These are phyloP conservation scores for Pantherophis guttatus DNA, from an alignment of 2,113 vertebrate genomes.

Conservation along the genomic window DNA sequence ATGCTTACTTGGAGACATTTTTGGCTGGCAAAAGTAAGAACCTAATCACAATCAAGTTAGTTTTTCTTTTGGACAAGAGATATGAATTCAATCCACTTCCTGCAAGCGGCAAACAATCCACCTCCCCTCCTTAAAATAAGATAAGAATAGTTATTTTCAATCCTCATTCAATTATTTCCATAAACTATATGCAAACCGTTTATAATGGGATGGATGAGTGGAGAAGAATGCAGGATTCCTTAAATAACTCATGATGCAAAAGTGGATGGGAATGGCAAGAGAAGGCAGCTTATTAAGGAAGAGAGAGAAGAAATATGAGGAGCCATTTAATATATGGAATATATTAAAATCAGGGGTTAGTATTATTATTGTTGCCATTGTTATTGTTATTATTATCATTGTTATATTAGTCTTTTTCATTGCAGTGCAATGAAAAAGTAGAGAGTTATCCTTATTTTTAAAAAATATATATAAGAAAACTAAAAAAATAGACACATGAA, in stretches of 20 bases:
- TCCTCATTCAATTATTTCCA: not conserved
- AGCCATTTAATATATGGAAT: not conserved
- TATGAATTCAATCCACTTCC: not conserved
- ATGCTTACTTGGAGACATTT: constrained; percentile 63
- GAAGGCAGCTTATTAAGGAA: not conserved
- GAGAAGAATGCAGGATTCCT: not conserved
- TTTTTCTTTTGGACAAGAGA: not conserved
- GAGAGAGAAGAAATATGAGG: not conserved
- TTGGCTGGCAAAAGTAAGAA: constrained; percentile 61
- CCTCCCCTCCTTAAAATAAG: too few species aligned
- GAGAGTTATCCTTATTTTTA: too few species aligned
- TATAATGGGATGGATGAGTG: not conserved
- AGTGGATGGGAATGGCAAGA: not conserved
- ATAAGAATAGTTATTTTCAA: not conserved
- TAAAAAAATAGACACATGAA: too few species aligned
- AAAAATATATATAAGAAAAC: too few species aligned
- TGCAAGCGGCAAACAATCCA: too few species aligned
- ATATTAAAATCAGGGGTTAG: not conserved
- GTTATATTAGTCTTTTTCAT: too few species aligned
- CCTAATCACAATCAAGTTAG: not conserved
- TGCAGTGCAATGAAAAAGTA: too few species aligned
- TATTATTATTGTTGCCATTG: too few species aligned
- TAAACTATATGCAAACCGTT: not conserved
- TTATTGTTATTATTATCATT: too few species aligned
- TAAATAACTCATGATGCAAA: not conserved